phyloP scores from a whole-genome alignment of 1,140 invertebrate genomes.

The Adelges cooleyi region DNA sequence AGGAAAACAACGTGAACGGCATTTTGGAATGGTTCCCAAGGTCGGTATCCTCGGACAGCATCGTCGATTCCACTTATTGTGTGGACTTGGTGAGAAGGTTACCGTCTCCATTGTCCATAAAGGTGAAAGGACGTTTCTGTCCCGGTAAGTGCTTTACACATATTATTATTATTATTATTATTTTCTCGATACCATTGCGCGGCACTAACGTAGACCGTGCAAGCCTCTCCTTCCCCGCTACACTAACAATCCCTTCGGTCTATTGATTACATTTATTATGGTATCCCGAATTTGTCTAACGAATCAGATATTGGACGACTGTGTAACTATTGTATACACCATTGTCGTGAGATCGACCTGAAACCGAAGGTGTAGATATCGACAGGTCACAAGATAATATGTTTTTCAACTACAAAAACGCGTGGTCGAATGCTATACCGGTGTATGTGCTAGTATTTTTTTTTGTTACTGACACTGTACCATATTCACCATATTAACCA shows the following conservation, averaged over 20 bases:
- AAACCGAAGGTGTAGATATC: not conserved
- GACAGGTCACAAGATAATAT: too few relatives aligned
- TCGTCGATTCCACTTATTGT: slow-evolving; percentile 48
- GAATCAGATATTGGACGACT: not conserved
- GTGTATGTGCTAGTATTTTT: too few relatives aligned
- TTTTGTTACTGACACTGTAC: too few relatives aligned
- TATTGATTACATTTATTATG: too few relatives aligned
- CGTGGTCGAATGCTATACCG: too few relatives aligned
- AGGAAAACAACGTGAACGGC: slow-evolving; percentile 25
- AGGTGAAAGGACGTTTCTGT: slow-evolving; percentile 21
- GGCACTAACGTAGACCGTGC: too few relatives aligned
- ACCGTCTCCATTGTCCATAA: slow-evolving; percentile 36
- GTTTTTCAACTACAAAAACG: too few relatives aligned
- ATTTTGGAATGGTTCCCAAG: slow-evolving; percentile 46
- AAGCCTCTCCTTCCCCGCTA: too few relatives aligned
- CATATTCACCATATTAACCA: too few relatives aligned
- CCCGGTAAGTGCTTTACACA: slow-evolving; percentile 9
- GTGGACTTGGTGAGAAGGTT: slow-evolving; percentile 33
- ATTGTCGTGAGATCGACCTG: not conserved
- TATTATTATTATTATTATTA: slow-evolving; percentile 11
- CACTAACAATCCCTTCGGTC: not conserved
- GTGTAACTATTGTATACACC: not conserved
- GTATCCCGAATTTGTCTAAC: not conserved
- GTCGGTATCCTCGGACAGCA: slow-evolving; percentile 64
- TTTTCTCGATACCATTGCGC: not conserved